Base-by-base conservation (phyloP, 1,140 invertebrate genomes). In the Drosophila simulans region DNA sequence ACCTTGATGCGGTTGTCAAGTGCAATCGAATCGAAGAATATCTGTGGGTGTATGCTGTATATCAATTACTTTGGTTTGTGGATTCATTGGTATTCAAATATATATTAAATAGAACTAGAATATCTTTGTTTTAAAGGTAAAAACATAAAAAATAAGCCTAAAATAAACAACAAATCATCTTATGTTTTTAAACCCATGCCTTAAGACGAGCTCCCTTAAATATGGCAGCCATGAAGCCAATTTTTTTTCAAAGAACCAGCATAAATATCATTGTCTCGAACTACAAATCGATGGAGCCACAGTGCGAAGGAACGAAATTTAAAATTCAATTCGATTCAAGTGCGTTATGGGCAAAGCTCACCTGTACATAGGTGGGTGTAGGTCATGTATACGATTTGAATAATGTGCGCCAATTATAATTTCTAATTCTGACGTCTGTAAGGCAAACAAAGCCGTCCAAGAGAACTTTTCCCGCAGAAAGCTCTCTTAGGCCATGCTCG, bases 381-480 rank as follows among this genome's bases (percentile, higher is more conserved):
- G 83, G 83, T 88, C 83, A 88, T 83, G 84, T 83, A 79, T 77
- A 78, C 70, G 79, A 59, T 76, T 83, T 79, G 83, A 88, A 88
- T 88, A 89, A 88, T 79, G 73, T 80, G 83, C 84, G 63, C 79
- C 83, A 89, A 89, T 89, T 90, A 89, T 84, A 84, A 89, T 89
- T 89, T 89, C 85, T 84, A 90, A 89, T 89, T 89, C 84, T 89
- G 84, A 89, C 84, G 84, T 89, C 75, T 71, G 79, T 75, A 77
- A 73, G 40, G 74, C 78, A 77, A 77, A 77, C 66, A 81, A 55
- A 77, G 52, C 58, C 22, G 52, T 12, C 13, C 40, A 59, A 70
- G 71, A 69, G 69, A 62, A 51, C 51, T 22, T 51, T 42, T n/a
- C 40, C 27, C 27, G 4, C 25, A 27, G 58, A 65, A 75, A 80